These are phyloP conservation scores for Halictus ligatus DNA, from an alignment of 2,888 invertebrate species.

Conservation along the genomic window DNA sequence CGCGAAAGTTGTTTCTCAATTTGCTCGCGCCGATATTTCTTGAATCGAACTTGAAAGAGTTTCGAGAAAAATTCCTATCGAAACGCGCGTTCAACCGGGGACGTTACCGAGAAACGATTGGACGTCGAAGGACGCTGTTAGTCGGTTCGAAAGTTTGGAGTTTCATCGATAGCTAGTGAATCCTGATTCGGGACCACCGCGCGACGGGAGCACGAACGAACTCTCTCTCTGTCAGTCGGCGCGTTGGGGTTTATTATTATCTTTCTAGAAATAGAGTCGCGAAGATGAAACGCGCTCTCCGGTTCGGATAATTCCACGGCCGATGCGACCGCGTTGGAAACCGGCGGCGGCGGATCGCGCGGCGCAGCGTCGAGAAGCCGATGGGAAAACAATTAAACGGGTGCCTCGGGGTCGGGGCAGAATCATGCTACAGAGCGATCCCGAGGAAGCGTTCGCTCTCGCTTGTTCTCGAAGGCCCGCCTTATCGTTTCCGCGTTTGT, in stretches of 20 bases:
- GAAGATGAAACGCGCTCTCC: constrained; percentile 15
- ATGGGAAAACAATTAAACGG: neutral
- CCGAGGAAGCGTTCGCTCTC: neutral
- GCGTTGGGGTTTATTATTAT: constrained; percentile 50
- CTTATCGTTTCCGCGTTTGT: neutral
- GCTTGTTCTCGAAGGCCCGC: neutral
- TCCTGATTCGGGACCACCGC: neutral
- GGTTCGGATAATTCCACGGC: constrained; percentile 21
- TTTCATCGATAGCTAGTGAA: neutral
- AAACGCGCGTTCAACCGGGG: no score
- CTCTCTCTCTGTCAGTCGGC: neutral
- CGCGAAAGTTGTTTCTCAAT: neutral
- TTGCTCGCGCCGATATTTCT: no score
- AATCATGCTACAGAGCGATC: no score
- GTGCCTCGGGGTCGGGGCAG: neutral
- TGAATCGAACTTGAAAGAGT: no score
- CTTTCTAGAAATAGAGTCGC: constrained; percentile 42
- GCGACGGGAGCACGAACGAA: neutral
- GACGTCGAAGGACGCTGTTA: neutral
- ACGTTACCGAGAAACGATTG: neutral
- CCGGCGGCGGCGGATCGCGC: no score
- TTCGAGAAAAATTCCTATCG: no score
- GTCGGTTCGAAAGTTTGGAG: neutral
- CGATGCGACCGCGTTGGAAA: neutral
- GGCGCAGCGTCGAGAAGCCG: neutral